Evolutionary conservation across 2,113 vertebrate genomes (phyloP), one percentile per base, ranked within the genome.

Genomic region (Urocitellus parryii): DNA sequence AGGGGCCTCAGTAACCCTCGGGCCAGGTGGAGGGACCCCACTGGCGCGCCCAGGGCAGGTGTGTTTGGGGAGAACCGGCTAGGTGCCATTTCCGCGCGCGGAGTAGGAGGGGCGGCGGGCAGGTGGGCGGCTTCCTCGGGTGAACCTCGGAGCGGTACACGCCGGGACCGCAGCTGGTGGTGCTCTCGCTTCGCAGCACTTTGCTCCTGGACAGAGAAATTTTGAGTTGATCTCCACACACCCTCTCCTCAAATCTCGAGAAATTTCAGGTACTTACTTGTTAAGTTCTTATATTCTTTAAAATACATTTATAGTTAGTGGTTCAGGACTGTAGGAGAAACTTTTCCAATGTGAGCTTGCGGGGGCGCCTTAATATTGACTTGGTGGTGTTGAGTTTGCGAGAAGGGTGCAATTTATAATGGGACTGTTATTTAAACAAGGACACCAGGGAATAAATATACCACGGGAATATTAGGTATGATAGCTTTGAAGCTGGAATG

Each of bases 351-450:
- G 58, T 37, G 51, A 88, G 79, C 56, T 95, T 88, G 81, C 4
- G 8, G 22, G 22, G 29, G 83, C 18, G 24, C 27, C 84, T 92
- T 94, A 73, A 51, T 87, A 88, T 79, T 73, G 94, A 81, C 48
- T 95, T 37, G 0, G 20, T 61, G 81, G 56, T 90, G 42, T 8
- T 92, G 5, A 51, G 27, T 83, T 78, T 88, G 77, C 74, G 17
- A 22, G 63, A 79, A 85, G 67, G 83, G 32, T 67, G 73, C 20
- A 3, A 73, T 29, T 63, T 8, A 29, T 68, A 45, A 56, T 63
- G 18, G 78, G n/a, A 48, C 76, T 91, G 76, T 94, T 88, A 84
- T 9, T 97, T 96, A 74, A 82, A 88, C 78, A 10, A 45, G 92
- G 88, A 32, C 81, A 16, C 20, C 51, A 27, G 68, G 85, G 42